Evolutionary conservation across 1,140 invertebrate species (phyloP), one percentile per base, ranked within the genome.

Genomic region (Sarcophaga bullata): DNA sequence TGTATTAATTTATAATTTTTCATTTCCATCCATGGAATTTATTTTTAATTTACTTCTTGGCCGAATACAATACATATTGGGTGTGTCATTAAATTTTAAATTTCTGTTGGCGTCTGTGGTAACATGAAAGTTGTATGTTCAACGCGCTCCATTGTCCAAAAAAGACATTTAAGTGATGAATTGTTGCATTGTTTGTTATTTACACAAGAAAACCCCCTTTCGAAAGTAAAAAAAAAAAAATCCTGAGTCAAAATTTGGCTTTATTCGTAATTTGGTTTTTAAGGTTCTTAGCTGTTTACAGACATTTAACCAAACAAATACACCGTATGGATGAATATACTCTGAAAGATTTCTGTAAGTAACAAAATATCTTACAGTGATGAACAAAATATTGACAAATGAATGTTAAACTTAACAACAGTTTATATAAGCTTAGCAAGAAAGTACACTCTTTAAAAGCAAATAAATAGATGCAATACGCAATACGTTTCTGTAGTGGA

Each of bases 91-190:
- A 81, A 81, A 72, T 50, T 73, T 72, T 19, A 13, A 37, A 37
- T 37, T 17, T 5, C 47, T 58, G 54, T 47, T 73, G 46, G 19
- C 47, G 47, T 19, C 19, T 19, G 8, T 19, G 62, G n/a, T 9
- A 68, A 75, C 73, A 75, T 47, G 47, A 6, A 78, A 50, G 17
- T 50, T 50, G 50, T 78, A 17, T 50, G 48, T 13, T 50, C 48
- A 78, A 78, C 62, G 19, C 62, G 62, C n/a, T 19, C 17, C 52
- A 54, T 54, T 75, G 73, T 47, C 73, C 50, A 37, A 83, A 80
- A 83, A 83, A 80, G 80, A 83, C 80, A 83, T 83, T 83, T 80
- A 80, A 83, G 82, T 83, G 82, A 83, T 83, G 82, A 83, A 83
- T 83, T 83, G 82, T 83, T 83, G 75, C 50, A 78, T 50, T 83